Conservation (phyloP, 2,113 vertebrate genomes). For the Anhinga rufa region DNA sequence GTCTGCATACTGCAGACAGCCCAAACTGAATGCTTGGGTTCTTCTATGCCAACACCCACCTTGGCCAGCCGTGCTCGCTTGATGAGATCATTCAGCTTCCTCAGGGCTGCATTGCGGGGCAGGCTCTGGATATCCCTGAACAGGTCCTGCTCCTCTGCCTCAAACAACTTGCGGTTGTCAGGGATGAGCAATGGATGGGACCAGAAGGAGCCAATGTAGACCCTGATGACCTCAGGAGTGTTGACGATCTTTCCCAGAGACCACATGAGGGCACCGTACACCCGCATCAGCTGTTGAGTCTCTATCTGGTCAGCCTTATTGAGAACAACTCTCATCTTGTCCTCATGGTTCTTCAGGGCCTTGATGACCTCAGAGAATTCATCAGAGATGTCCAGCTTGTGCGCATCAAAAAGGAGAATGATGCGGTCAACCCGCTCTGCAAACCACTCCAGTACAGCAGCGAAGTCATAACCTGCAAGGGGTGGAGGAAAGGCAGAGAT, state of each 20-base stretch:
- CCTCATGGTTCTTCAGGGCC: conserved; percentile 96
- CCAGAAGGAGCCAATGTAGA: conserved; percentile 99
- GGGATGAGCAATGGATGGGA: conserved; percentile 94
- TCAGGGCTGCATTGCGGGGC: conserved; percentile 91
- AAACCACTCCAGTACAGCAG: conserved; percentile 95
- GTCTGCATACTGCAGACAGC: background rate
- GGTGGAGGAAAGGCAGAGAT: background rate
- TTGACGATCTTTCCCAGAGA: conserved; percentile 97
- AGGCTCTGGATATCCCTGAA: conserved; percentile 96
- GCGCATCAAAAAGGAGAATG: conserved; percentile 94
- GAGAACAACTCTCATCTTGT: conserved; percentile 97
- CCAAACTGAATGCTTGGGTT: background rate
- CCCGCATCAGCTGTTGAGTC: conserved; percentile 97
- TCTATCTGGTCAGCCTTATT: conserved; percentile 99
- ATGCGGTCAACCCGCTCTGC: conserved; percentile 95
- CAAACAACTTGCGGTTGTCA: conserved; percentile 95
- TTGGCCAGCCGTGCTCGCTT: conserved; percentile 95
- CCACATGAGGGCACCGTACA: conserved; percentile 98
- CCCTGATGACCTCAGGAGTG: conserved; percentile 94
- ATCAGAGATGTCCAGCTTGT: conserved; percentile 97
- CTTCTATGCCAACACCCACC: conserved; percentile 61
- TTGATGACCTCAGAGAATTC: conserved; percentile 98
- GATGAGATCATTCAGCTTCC: conserved; percentile 97
- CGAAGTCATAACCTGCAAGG: conserved; percentile 90
- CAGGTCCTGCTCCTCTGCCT: conserved; percentile 94